phyloP scores from a whole-genome alignment of 2,113 vertebrate genomes.

The Ceratotherium simum region DNA sequence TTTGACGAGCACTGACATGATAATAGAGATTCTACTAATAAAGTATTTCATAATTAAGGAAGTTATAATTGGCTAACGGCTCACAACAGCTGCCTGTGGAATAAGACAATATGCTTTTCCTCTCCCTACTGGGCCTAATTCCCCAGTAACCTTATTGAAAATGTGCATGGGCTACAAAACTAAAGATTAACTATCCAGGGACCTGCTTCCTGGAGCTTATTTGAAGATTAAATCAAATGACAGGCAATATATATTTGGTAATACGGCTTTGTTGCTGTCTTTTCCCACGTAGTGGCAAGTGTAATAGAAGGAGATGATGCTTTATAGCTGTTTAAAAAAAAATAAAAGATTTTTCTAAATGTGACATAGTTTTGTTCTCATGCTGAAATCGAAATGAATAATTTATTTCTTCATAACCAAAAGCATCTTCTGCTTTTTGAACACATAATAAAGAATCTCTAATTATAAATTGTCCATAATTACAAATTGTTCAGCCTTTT shows the following conservation, averaged over 20 bases:
- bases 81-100: slow-evolving; percentile 82
- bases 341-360: slow-evolving; percentile 77
- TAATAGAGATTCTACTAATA: slow-evolving; percentile 70
- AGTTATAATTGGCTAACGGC: slow-evolving; percentile 82
- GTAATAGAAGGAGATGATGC: slow-evolving; percentile 80
- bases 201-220: slow-evolving; percentile 88
- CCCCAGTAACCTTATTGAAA: slow-evolving; percentile 89
- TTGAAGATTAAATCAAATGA: slow-evolving; percentile 92
- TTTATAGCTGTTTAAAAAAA: slow-evolving; percentile 72
- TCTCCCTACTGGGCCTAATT: slow-evolving; percentile 85
- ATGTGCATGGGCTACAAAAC: slow-evolving; percentile 90
- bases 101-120: slow-evolving; percentile 84
- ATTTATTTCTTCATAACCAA: slow-evolving; percentile 81
- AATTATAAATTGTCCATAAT: slow-evolving; percentile 81
- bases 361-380: slow-evolving; percentile 75
- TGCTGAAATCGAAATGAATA: slow-evolving; percentile 80
- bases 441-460: slow-evolving; percentile 76
- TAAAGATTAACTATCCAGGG: slow-evolving; percentile 90
- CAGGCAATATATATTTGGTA: slow-evolving; percentile 88
- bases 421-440: slow-evolving; percentile 81
- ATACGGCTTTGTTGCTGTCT: slow-evolving; percentile 86
- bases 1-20: background rate
- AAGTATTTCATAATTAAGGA: slow-evolving; percentile 81
- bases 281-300: slow-evolving; percentile 76
- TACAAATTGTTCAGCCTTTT: slow-evolving; percentile 78